Base-by-base conservation (phyloP, 2,888 invertebrate species). In the Eledone cirrhosa region DNA sequence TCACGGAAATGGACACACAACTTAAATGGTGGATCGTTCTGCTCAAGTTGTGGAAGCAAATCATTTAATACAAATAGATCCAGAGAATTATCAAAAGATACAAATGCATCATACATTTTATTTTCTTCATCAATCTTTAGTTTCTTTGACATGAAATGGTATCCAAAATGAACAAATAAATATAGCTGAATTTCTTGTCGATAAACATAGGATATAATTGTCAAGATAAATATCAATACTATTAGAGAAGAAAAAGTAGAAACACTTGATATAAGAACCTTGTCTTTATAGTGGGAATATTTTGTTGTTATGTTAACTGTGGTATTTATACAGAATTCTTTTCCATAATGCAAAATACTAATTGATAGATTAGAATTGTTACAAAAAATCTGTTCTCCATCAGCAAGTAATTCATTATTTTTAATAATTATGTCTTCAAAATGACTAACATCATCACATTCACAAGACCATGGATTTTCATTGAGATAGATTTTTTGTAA, bases 1-100 rank as follows among this genome's bases (percentile, higher is more conserved):
- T 81, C 88, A 79, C 86, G 78, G 65, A 86, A 83, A 74, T 87
- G 85, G 3, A 87, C 80, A 48, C 83, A 83, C 59, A 87, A 80
- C 19, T 81, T 82, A 78, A 96, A 96, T 79, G 94, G 93, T 27
- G 95, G 95, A 85, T 94, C 93, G 33, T 95, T 95, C 94, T 95
- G 91, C 78, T 96, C 96, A 82, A 96, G 91, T 82, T 94, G 94
- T 24, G 95, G 95, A 24, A 95, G 95, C 77, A 96, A 92, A 86
- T 95, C 94, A 89, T 96, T 95, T 48, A 95, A 94, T 74, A 96
- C 95, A 93, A 95, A 96, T 78, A 94, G 94, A 90, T 96, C 95
- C 91, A 96, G 96, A 24, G 80, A 79, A 67, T 83, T 82, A 91
- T 95, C 95, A 92, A 97, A 97, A 90, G 95, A 95, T 83, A 97